Evolutionary conservation across 2,113 vertebrate genomes (phyloP), one percentile per base, ranked within the genome.

Genomic region (Psittacara wagleri): DNA sequence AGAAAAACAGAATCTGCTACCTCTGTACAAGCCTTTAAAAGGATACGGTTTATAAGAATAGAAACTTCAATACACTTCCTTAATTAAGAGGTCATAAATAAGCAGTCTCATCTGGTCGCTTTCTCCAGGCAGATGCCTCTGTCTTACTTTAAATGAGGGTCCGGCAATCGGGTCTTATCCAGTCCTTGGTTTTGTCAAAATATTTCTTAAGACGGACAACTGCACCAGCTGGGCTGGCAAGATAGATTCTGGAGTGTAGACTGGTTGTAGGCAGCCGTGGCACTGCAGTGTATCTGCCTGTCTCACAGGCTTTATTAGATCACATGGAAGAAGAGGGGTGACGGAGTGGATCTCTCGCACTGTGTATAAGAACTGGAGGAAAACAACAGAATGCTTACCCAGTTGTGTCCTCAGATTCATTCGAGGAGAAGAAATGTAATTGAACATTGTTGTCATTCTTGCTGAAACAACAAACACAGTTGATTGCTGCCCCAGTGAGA

Each of bases 381-480:
- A 57, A 48, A 46, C 9, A 35, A 33, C 33, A 76, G 33, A 22
- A 22, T 13, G 28, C 11, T 66, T 54, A 28, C 51, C 14, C 9
- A 4, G 0, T 48, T n/a, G 16, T 59, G 13, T 43, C 22, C 31
- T 19, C 15, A 13, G 44, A 28, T 67, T 61, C 4, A 31, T 39
- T 72, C 51, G 81, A 43, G 39, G 24, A 82, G 23, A n/a, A 67
- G 24, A 80, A 81, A 62, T n/a, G 13, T 7, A 70, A 12, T 8
- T n/a, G 18, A 63, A 75, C 75, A 20, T 55, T 16, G 16, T 43
- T 70, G 25, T 1, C 0, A 1, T 78, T 92, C 41, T 46, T 61
- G 51, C 51, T 76, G 35, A 64, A 84, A 48, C 44, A 81, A 18
- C 3, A 5, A 0, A 3, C 1, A 0, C 27, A 6, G 37, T 25